Evolutionary conservation across 2,113 vertebrate genomes (phyloP), one percentile per base, ranked within the genome.

Genomic region (Nothoprocta perdicaria): DNA sequence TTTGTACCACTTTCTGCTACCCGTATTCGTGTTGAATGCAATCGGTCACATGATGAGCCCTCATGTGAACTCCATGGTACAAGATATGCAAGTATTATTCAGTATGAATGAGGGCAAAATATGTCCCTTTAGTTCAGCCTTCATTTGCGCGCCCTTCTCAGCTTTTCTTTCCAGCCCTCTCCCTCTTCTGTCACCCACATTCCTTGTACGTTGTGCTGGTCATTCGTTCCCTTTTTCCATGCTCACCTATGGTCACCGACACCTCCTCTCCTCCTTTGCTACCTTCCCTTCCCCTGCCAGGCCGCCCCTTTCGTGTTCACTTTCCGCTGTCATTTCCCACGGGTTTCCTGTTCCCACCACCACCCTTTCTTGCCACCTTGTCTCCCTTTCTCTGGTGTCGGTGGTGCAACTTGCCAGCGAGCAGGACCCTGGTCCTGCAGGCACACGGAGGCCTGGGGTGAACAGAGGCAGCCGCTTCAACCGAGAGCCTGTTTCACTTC

Each of bases 381-480:
- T 35, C 1, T 0, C 18, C 67, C 26, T 40, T 66, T 31, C 66
- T 26, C 33, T 19, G 15, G 2, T 46, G 71, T 84, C 3, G 1
- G 48, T 23, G 75, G 41, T 1, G 0, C 66, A n/a, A 43, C 8
- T 23, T 31, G 41, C 43, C 50, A 11, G 13, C 4, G 7, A 46
- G 15, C 16, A 19, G 72, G 31, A 77, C n/a, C 55, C 62, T 38
- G 0, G 46, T 33, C 53, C 40, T n/a, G 16, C 69, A 45, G 23
- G 0, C 1, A 10, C 2, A 21, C 8, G 12, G 40, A 23, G 31
- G 48, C 12, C 2, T 13, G 2, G n/a, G 38, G 50, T 43, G 80
- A 58, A 65, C 2, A 3, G 50, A 46, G 50, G 8, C 65, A 57
- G 45, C 1, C 1, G n/a, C 50, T 26, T 33, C 43, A 60, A 23